Base-by-base conservation (phyloP, 92 coral and sea anemone species). In the Virgularia gustaviana region DNA sequence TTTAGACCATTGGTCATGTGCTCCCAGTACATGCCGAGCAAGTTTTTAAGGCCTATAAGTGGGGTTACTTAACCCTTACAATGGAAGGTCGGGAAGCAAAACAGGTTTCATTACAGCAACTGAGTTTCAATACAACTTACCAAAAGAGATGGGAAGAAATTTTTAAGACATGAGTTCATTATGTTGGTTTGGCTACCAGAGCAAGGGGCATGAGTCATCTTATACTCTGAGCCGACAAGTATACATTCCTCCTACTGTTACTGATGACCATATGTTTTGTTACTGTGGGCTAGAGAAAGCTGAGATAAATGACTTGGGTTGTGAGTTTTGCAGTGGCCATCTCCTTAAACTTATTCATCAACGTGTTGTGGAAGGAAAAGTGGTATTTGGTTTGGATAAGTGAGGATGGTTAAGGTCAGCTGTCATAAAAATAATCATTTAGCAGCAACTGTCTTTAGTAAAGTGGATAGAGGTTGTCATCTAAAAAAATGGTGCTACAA, bases 141-240 rank as follows among this genome's bases (percentile, higher is more conserved):
- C 85, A 79, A 34, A 57, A 71, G 11, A 79, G 91, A 37, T 87
- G 88, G 86, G 10, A 28, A 2, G 86, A 80, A 35, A 68, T 84
- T 16, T 87, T 87, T 67, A n/a, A 83, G 78, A 78, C 92, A 87
- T 52, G 92, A 84, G 37, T 84, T 84, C 30, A 67, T 87, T 4
- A 87, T 84, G 88, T 70, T 87, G 24, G 49, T 87, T 19, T 84
- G 85, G 94, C 59, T 84, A n/a, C 94, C 87, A 35, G 88, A 84
- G 63, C 94, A 84, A 29, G 79, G 83, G n/a, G 15, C 67, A 84
- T 73, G 86, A 84, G 22, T 52, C 79, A 6, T 61, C 79, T 12
- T 67, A 84, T 42, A 53, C 76, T 2, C 76, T 74, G 23, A 77
- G 84, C 78, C 80, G 60, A 47, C 42, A 61, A 57, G 84, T 73